A percentile compares a stretch with the other conserved stretches of the same genome.
Evolutionary conservation across 2,888 invertebrate genomes (phyloP).

Genomic region (Emesis furor): DNA sequence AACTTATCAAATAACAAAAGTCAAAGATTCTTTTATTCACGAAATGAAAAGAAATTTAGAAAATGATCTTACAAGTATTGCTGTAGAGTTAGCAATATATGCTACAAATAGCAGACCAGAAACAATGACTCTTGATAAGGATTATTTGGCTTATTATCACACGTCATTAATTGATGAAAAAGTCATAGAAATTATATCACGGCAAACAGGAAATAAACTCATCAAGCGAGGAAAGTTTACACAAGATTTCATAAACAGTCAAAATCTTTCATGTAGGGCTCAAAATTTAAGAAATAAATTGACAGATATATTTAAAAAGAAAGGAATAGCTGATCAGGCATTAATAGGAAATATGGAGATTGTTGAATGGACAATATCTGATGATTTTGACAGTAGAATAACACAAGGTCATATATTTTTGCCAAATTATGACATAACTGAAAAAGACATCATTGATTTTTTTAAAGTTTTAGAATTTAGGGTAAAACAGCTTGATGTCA

Average conservation of each 20-base stretch:
- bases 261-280: neutral
- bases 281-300: slow-evolving; percentile 9
- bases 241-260: neutral
- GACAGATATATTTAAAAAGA: neutral
- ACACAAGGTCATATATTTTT: neutral
- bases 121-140: neutral
- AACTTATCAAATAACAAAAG: neutral
- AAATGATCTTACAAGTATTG: neutral
- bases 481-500: neutral
- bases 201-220: neutral
- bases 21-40: neutral
- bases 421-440: slow-evolving; percentile 10
- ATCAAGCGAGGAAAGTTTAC: slow-evolving; percentile 16
- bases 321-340: neutral
- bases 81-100: neutral
- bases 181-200: neutral
- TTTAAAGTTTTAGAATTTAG: neutral
- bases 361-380: slow-evolving; percentile 7
- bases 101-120: neutral
- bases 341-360: neutral
- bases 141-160: slow-evolving; percentile 19
- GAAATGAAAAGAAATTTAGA: neutral
- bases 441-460: slow-evolving; percentile 7
- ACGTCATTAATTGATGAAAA: slow-evolving; percentile 1
- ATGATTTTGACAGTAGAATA: neutral